These are phyloP conservation scores for Tetramorium simillimum DNA, from an alignment of 1,140 invertebrate species.

Conservation along the genomic window DNA sequence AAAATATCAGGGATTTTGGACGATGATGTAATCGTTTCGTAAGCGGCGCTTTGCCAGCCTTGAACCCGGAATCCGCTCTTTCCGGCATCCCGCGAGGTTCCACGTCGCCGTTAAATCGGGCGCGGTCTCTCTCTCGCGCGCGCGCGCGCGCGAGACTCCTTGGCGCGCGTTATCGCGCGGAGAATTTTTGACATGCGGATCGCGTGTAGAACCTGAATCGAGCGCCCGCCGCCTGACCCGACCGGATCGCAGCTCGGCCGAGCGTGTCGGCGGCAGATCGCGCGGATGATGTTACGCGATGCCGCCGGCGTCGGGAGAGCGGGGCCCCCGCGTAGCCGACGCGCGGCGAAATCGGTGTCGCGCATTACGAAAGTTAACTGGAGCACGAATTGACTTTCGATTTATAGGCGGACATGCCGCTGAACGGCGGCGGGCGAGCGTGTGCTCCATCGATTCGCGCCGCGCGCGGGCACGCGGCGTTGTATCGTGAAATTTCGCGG, in stretches of 20 bases:
- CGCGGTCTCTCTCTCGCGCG: not conserved
- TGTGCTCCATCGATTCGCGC: slow-evolving; percentile 20
- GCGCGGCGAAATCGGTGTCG: slow-evolving; percentile 67
- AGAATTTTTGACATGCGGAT: not conserved
- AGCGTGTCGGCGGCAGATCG: slow-evolving; percentile 50
- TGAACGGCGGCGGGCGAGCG: not conserved
- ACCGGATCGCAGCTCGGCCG: not conserved
- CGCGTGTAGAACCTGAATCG: too few species aligned
- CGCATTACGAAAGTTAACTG: slow-evolving; percentile 75
- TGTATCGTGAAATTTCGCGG: slow-evolving; percentile 24
- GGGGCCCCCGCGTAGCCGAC: slow-evolving; percentile 34
- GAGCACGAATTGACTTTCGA: slow-evolving; percentile 76
- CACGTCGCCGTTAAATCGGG: not conserved
- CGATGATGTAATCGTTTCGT: slow-evolving; percentile 26
- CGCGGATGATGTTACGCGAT: slow-evolving; percentile 14
- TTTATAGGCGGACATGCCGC: slow-evolving; percentile 49
- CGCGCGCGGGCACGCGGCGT: not conserved
- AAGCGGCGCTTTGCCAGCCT: not conserved
- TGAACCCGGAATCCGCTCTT: slow-evolving; percentile 18
- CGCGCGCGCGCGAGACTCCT: too few species aligned
- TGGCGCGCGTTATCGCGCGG: not conserved
- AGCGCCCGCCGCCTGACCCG: not conserved
- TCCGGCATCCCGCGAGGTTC: not conserved
- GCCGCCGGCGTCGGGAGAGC: not conserved
- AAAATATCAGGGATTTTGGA: not conserved